phyloP scores from a whole-genome alignment of 2,888 invertebrate genomes.

The Sepioteuthis lessoniana region DNA sequence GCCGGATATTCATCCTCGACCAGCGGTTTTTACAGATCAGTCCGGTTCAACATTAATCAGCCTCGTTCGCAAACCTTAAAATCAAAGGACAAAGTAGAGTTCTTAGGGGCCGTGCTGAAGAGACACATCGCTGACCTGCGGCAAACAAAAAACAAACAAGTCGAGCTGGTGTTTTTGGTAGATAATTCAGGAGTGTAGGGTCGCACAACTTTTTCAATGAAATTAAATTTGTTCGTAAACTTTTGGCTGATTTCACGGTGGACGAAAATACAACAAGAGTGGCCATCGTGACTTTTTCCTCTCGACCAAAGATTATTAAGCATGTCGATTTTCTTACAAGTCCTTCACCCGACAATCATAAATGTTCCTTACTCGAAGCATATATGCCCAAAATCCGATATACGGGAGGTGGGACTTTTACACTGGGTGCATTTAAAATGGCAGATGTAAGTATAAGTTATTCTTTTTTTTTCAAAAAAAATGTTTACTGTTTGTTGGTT shows the following conservation, averaged over 20 bases:
- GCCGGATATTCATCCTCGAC: not conserved
- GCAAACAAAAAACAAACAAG: slow-evolving; percentile 69
- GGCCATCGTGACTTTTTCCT: slow-evolving; percentile 81
- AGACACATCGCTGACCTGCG: slow-evolving; percentile 78
- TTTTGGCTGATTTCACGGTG: slow-evolving; percentile 80
- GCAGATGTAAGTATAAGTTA: slow-evolving; percentile 77
- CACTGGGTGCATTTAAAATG: slow-evolving; percentile 81
- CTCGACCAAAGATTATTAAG: slow-evolving; percentile 78
- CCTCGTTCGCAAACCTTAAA: slow-evolving; percentile 50
- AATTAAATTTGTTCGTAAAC: slow-evolving; percentile 81
- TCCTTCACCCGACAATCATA: slow-evolving; percentile 78
- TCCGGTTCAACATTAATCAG: not conserved
- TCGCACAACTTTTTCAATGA: slow-evolving; percentile 81
- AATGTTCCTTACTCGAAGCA: slow-evolving; percentile 80
- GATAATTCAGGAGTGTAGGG: slow-evolving; percentile 84
- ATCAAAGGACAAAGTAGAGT: slow-evolving; percentile 77
- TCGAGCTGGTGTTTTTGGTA: slow-evolving; percentile 82
- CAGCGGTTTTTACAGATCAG: not conserved
- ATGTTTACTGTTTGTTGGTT: not conserved
- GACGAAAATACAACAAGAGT: slow-evolving; percentile 81
- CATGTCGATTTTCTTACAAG: slow-evolving; percentile 81
- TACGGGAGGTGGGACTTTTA: slow-evolving; percentile 82
- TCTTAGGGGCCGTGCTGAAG: slow-evolving; percentile 78
- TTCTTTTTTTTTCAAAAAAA: not conserved
- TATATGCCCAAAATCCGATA: slow-evolving; percentile 80